Percentiles rank a stretch among this genome's conserved stretches.
These are phyloP conservation scores for Panorpa germanica DNA, from an alignment of 2,888 invertebrate genomes.

Conservation along the genomic window DNA sequence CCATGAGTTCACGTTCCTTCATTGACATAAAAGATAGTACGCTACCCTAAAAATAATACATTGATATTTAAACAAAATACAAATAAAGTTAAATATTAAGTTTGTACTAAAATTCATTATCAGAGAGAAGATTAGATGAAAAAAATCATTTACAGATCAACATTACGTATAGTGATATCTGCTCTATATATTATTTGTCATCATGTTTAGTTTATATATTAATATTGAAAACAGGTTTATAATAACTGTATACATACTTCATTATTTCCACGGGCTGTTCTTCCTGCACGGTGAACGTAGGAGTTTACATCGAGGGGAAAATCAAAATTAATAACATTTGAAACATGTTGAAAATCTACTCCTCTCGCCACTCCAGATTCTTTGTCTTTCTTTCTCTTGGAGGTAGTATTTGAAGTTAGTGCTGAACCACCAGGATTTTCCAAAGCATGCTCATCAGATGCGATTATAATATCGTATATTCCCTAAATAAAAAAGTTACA, in stretches of 20 bases:
- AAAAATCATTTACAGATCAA: slow-evolving; percentile 1
- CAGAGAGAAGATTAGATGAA: background rate
- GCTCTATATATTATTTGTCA: background rate
- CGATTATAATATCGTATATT: slow-evolving; percentile 84
- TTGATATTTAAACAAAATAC: slow-evolving; percentile 9
- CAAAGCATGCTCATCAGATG: slow-evolving; percentile 83
- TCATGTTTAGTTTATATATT: slow-evolving; percentile 1
- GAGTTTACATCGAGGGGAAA: slow-evolving; percentile 79
- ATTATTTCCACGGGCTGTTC: slow-evolving; percentile 75
- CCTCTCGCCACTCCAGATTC: slow-evolving; percentile 94
- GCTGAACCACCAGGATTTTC: slow-evolving; percentile 48
- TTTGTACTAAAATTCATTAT: background rate
- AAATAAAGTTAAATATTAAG: background rate
- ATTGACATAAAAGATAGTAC: slow-evolving; percentile 78
- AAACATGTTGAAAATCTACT: slow-evolving; percentile 94
- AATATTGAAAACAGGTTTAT: slow-evolving; percentile 2
- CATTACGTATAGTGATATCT: slow-evolving; percentile 1
- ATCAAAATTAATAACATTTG: slow-evolving; percentile 97
- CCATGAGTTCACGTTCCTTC: slow-evolving; percentile 52
- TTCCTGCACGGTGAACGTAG: slow-evolving; percentile 91
- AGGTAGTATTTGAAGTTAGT: slow-evolving; percentile 8
- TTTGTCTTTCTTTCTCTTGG: slow-evolving; percentile 55
- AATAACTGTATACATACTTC: slow-evolving; percentile 27
- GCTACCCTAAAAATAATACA: slow-evolving; percentile 38
- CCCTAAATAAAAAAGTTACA: slow-evolving; percentile 30